A percentile compares a stretch with the other conserved stretches of the same genome.
Evolutionary conservation across 2,888 invertebrate species (phyloP).

Genomic region (Pedicia rivosa): DNA sequence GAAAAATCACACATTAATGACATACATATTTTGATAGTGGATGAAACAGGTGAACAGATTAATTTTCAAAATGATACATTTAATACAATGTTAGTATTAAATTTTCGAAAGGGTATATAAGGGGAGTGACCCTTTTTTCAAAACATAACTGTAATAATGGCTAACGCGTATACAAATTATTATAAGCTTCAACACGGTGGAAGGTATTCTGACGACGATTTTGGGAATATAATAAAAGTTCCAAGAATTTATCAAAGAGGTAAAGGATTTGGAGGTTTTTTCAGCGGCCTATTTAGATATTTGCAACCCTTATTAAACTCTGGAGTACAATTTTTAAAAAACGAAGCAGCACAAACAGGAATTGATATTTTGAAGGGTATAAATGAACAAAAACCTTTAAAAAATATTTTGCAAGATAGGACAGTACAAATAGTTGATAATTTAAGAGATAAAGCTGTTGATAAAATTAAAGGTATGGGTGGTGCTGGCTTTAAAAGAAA

Average conservation of each 20-base stretch:
- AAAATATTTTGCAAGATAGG: neutral
- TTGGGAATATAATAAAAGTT: neutral
- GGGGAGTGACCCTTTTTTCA: neutral
- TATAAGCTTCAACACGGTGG: neutral
- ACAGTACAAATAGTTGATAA: neutral
- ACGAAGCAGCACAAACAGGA: neutral
- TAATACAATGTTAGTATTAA: neutral
- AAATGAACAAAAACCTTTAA: neutral
- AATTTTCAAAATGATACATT: neutral
- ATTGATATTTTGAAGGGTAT: neutral
- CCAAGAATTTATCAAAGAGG: neutral
- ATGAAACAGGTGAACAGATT: neutral
- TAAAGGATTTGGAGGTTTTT: neutral
- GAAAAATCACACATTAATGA: too few relatives aligned
- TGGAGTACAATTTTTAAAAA: neutral
- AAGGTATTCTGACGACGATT: neutral
- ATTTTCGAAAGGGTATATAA: conserved; percentile 1
- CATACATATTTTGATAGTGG: conserved; percentile 1
- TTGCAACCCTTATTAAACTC: neutral
- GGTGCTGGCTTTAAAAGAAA: neutral
- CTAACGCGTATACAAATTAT: neutral
- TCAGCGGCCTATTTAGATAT: neutral
- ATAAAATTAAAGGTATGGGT: neutral
- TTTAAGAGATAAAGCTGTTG: neutral
- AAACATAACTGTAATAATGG: neutral